Percentiles rank a stretch among this genome's conserved stretches.
Evolutionary conservation across 2,113 vertebrate genomes (phyloP).

Genomic region (Lonchura striata): DNA sequence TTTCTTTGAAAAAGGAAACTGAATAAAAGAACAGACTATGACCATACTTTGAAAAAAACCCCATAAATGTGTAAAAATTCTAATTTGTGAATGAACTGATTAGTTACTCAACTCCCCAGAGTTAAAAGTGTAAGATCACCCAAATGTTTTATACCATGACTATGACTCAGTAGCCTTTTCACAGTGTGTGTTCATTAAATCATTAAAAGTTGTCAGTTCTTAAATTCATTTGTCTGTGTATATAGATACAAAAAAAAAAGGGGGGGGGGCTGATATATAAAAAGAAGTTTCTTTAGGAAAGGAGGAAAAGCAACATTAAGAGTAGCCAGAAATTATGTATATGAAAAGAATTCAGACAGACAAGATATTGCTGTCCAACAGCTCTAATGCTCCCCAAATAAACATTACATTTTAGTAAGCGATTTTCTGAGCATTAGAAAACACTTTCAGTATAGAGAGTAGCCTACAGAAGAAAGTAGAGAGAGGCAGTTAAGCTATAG

Average conservation of each 20-base stretch:
- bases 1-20: background rate
- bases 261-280: background rate
- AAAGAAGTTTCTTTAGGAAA: background rate
- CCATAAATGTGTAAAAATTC: background rate
- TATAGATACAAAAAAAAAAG: background rate
- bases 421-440: background rate
- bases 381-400: background rate
- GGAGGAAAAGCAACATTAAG: background rate
- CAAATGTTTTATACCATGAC: background rate
- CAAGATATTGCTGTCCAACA: background rate
- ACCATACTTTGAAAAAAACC: rapidly evolving
- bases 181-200: background rate
- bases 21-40: background rate
- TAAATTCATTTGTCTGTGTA: background rate
- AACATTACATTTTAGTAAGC: background rate
- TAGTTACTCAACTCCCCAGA: background rate
- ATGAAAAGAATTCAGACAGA: background rate
- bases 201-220: background rate
- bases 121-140: background rate
- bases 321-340: background rate
- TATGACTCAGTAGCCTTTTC: background rate
- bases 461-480: background rate
- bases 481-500: background rate
- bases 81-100: background rate
- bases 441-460: background rate